Evolutionary conservation across 1,140 invertebrate species (phyloP), one percentile per base, ranked within the genome.

Genomic region (Plutomurus gul): DNA sequence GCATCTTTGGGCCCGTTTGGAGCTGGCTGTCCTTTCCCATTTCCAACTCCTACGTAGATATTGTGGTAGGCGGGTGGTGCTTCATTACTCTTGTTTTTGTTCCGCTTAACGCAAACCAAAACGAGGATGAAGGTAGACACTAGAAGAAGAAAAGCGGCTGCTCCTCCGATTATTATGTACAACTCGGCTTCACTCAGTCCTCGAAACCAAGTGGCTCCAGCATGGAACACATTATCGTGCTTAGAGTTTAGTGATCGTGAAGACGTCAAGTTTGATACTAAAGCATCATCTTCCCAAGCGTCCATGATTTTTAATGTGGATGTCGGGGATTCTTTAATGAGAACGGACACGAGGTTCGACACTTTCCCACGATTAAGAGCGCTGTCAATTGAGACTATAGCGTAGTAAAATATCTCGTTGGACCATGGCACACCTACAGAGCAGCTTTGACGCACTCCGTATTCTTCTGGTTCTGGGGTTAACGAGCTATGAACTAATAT

Each of bases 371-470:
- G 75, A 72, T 85, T 85, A 36, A 81, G 77, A 36, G 77, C 76
- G 49, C 60, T 78, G 74, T 85, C 85, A 75, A 84, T 81, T 10
- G 85, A 83, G 2, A 85, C 84, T 13, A 85, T 82, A 22, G 84
- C 85, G 79, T 85, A 85, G 80, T 85, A 85, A 73, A 85, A 85
- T 20, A 85, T 80, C 73, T 85, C 84, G 49, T 85, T 85, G 18
- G 84, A 71, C 85, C 85, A 85, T 4, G 85, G 85, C 6, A 85
- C 84, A 8, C 82, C 83, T 4, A 85, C 85, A 20, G 82, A 82
- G 49, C 78, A 84, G 33, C 82, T 82, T 71, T 85, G 85, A n/a
- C 82, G 75, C 2, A 78, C 79, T 10, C 85, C 85, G 43, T 80
- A 81, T 37, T 75, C 79, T 49, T 83, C 84, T 8, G 85, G 85